Percentiles rank a stretch among this genome's conserved stretches.
phyloP scores from a whole-genome alignment of 2,888 invertebrate genomes.

The Sicus ferrugineus region DNA sequence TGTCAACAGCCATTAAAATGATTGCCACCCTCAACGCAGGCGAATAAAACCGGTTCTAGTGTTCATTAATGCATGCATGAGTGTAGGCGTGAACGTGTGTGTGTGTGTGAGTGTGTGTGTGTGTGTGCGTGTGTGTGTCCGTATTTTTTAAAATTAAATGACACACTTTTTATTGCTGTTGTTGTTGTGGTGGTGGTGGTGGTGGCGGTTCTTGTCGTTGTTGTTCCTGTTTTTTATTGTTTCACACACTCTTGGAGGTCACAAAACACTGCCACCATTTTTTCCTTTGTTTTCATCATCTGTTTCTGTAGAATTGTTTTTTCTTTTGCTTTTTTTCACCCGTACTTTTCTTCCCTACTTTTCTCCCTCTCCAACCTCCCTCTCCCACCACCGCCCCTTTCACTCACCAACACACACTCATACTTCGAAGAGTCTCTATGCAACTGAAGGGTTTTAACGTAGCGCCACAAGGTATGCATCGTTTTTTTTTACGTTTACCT shows the following conservation, averaged over 20 bases:
- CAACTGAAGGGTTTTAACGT: neutral
- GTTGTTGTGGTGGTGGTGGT: too few relatives aligned
- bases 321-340: neutral
- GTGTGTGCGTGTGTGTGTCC: neutral
- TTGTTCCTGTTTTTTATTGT: slow-evolving; percentile 5
- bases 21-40: slow-evolving; percentile 11
- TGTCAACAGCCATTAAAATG: slow-evolving; percentile 26
- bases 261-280: neutral
- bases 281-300: neutral
- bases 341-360: too few relatives aligned
- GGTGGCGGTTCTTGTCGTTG: too few relatives aligned
- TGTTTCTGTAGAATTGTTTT: neutral
- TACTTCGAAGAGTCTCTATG: neutral
- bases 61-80: neutral
- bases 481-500: slow-evolving; percentile 21
- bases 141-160: too few relatives aligned
- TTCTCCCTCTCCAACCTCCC: too few relatives aligned
- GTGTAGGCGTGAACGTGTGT: neutral
- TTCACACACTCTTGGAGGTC: slow-evolving; percentile 14
- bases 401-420: too few relatives aligned
- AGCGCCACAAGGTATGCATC: slow-evolving; percentile 21
- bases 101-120: slow-evolving; percentile 13
- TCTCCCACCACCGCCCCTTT: too few relatives aligned
- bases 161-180: too few relatives aligned
- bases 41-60: too few relatives aligned